Evolutionary conservation across 2,113 vertebrate species (phyloP), one percentile per base, ranked within the genome.

Genomic region (Microcebus ravelobensis): DNA sequence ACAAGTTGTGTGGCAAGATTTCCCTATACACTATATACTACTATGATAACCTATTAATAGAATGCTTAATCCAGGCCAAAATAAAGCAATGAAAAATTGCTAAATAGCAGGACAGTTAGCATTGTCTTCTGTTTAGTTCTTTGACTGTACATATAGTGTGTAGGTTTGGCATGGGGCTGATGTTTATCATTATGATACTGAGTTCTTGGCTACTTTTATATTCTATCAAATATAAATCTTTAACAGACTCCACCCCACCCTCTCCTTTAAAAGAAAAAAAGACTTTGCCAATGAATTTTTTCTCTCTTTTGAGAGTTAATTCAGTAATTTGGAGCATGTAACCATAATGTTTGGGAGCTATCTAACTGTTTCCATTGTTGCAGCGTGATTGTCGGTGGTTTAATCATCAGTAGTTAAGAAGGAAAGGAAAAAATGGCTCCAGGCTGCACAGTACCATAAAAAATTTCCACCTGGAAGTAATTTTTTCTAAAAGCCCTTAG

Each of bases 391-490:
- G 95, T 96, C 91, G 48, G 80, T 88, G 95, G 94, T 95, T 97
- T 96, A 94, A 87, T 97, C 88, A 87, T 94, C 79, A 93, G 79
- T 94, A 92, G 88, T 97, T 97, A 86, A 84, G 77, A 95, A 93
- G 61, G 31, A 91, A 94, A 96, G 93, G 57, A 91, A 89, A 96
- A 95, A 91, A 80, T 39, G 59, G 42, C 89, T 95, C 82, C 74
- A 92, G 95, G 95, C 74, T 93, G 14, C 82, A 87, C 8, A 83
- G 59, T 67, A 68, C 89, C 88, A 81, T 93, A 95, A 89, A 95
- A 94, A 87, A 93, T 96, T 92, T 82, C 86, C 97, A 98, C 96
- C 96, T 98, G 98, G 97, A 98, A 98, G 90, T 84, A 95, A 86
- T 98, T 97, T 95, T 97, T 95, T 74, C 86, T 89, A 76, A 97